These are phyloP conservation scores for Galago senegalensis DNA, from an alignment of 2,797 vertebrate genomes.

Conservation along the genomic window DNA sequence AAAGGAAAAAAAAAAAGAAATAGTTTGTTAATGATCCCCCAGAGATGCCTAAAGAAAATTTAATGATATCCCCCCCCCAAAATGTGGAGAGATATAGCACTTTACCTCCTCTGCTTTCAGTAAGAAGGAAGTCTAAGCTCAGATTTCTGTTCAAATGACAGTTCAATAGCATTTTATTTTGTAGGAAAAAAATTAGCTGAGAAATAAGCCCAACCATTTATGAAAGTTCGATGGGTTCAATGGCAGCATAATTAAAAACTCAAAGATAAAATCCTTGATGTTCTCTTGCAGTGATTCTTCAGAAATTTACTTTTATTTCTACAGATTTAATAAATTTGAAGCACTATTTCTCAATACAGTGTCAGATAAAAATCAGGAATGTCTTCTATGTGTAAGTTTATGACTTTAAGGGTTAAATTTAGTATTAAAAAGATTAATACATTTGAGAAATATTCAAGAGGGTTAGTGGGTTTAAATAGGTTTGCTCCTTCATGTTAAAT, in stretches of 20 bases:
- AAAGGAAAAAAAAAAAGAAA: not conserved
- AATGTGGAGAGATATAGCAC: not conserved
- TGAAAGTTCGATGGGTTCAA: constrained; percentile 44
- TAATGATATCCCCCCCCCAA: not conserved
- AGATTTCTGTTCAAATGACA: constrained; percentile 34
- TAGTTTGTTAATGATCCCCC: not conserved
- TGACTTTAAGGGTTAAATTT: not conserved
- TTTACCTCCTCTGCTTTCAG: constrained; percentile 10
- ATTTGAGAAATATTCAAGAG: not conserved
- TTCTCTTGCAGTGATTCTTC: not conserved
- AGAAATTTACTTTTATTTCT: not conserved
- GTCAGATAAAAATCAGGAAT: not conserved
- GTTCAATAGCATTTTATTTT: constrained; percentile 32
- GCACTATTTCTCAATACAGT: not conserved
- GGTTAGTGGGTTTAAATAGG: not conserved
- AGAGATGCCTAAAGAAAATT: not conserved
- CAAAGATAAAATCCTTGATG: constrained; percentile 7
- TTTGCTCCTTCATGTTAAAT: not conserved
- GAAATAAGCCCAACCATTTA: constrained; percentile 62
- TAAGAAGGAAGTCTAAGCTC: not conserved
- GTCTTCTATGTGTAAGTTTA: not conserved
- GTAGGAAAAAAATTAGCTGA: not conserved
- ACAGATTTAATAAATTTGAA: constrained; percentile 7
- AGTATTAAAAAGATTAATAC: not conserved
- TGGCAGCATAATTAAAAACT: constrained; percentile 43